Evolutionary conservation across 2,888 invertebrate species (phyloP), one percentile per base, ranked within the genome.

Genomic region (Stratiomys singularior): DNA sequence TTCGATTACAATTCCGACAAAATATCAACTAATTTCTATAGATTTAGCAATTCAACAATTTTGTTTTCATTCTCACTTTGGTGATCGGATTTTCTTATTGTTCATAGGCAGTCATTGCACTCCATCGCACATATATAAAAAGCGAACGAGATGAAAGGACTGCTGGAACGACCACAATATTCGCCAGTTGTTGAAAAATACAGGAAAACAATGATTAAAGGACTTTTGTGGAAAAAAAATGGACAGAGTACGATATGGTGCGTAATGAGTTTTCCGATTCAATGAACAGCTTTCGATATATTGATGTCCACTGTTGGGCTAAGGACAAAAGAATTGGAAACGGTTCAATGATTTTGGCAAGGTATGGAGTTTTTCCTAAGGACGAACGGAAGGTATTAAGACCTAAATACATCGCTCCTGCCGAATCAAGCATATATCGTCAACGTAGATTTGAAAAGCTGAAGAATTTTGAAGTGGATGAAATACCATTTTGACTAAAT

Each of bases 61-160:
- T 58, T 74, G 74, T 74, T 74, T 74, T 58, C 74, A 60, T 74
- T 74, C 60, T 58, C 74, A 74, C 58, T 74, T 74, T 74, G 74
- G 74, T 74, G 74, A 58, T 9, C 69, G 69, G 1, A 69, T 69
- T 69, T 60, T 60, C 25, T 13, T 30, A 74, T 74, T 74, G 74
- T 74, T 60, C 74, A 18, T 23, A 58, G 23, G 58, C 74, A 74
- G 74, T 74, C 74, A 74, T 74, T 74, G 58, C 74, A 37, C 74
- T 58, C 58, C 60, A 58, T 58, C 58, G 56, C 58, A 74, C 74
- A 74, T 5, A 30, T 9, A 30, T 28, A 66, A 37, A 18, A 30
- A 9, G 27, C 63, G n/a, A 11, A 46, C 2, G 18, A 21, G 23
- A 69, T 69, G 23, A 46, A 69, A 69, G 69, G n/a, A 46, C 5